Percentiles rank a stretch among this genome's conserved stretches.
These are phyloP conservation scores for Decapterus maruadsi DNA, from an alignment of 2,797 vertebrate genomes.

Conservation along the genomic window DNA sequence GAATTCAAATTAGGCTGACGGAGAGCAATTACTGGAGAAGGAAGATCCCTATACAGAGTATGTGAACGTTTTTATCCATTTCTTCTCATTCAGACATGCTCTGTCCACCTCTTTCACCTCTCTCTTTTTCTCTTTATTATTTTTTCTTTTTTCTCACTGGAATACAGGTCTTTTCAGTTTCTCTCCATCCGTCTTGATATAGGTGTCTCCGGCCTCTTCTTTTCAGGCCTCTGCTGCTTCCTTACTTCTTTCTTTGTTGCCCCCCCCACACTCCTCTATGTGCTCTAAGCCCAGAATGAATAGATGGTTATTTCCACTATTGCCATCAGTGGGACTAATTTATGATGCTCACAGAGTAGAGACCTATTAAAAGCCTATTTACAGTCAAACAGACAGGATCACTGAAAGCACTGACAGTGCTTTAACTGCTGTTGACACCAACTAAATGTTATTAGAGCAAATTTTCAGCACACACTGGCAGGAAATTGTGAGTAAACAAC, in stretches of 20 bases:
- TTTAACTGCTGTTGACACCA: constrained; percentile 56
- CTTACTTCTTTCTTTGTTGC: constrained; percentile 22
- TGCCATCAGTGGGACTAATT: constrained; percentile 59
- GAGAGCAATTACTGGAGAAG: constrained; percentile 78
- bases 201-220: constrained; percentile 23
- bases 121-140: constrained; percentile 33
- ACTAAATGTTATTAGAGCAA: constrained; percentile 37
- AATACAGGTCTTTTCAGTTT: constrained; percentile 48
- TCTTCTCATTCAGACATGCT: constrained; percentile 40
- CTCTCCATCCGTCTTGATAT: constrained; percentile 31
- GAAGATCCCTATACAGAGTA: constrained; percentile 60
- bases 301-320: constrained; percentile 58
- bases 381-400: constrained; percentile 60
- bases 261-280: constrained; percentile 13
- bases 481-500: constrained; percentile 31
- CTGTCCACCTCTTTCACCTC: constrained; percentile 23
- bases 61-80: constrained; percentile 52
- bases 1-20: constrained; percentile 83
- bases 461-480: neutral
- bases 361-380: constrained; percentile 73
- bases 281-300: constrained; percentile 46
- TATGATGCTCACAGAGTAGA: constrained; percentile 47
- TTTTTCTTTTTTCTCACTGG: constrained; percentile 31
- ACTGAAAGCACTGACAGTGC: constrained; percentile 34
- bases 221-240: constrained; percentile 6